Evolutionary conservation across 2,888 invertebrate genomes (phyloP).

Genomic region (Ectobius pallidus): DNA sequence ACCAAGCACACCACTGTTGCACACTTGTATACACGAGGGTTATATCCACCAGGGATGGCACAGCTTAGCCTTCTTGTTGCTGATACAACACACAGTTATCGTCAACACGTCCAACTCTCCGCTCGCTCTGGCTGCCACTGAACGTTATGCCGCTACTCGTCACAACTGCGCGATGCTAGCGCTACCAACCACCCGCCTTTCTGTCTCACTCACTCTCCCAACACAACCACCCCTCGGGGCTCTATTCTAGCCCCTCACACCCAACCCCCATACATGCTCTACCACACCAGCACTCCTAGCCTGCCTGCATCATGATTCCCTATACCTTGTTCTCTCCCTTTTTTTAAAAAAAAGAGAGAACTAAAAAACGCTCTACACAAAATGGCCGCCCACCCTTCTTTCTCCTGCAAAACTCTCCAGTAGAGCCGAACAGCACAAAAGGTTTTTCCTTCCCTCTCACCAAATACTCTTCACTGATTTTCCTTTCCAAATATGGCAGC

Average conservation of each 20-base stretch:
- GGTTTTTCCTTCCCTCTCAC: constrained; percentile 42
- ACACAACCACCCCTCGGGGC: constrained; percentile 2
- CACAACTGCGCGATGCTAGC: background rate
- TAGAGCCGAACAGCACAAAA: constrained; percentile 40
- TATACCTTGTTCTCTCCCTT: constrained; percentile 33
- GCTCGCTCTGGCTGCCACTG: background rate
- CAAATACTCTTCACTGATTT: constrained; percentile 50
- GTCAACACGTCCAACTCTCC: background rate
- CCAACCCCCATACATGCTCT: constrained; percentile 22
- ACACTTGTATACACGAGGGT: too few species aligned
- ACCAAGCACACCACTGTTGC: too few species aligned
- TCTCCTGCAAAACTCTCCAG: constrained; percentile 39
- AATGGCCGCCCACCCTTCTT: constrained; percentile 44
- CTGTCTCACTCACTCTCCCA: background rate
- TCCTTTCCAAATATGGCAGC: constrained; percentile 50
- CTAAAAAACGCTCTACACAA: constrained; percentile 37
- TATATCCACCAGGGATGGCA: too few species aligned
- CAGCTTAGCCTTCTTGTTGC: too few species aligned
- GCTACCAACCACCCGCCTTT: background rate
- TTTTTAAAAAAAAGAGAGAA: background rate
- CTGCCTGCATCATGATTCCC: constrained; percentile 33
- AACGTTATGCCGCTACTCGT: constrained; percentile 28
- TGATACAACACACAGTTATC: background rate
- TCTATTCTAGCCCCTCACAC: constrained; percentile 29
- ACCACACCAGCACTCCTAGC: constrained; percentile 28